phyloP scores from a whole-genome alignment of 2,113 vertebrate species.

The Crotalus helleri region DNA sequence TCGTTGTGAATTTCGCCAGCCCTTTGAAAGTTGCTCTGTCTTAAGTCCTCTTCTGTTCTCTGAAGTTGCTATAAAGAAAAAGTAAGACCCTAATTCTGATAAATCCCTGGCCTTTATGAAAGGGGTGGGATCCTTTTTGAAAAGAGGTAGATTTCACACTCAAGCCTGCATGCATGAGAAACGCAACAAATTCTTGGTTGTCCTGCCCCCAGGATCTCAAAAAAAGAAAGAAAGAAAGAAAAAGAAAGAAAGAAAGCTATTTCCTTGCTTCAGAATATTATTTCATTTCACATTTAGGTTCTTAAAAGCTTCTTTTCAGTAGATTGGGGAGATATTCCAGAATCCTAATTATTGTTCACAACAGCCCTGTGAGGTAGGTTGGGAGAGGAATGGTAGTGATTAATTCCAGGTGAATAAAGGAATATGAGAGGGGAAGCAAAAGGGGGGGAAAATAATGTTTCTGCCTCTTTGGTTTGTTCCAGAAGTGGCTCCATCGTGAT shows the following conservation, averaged over 20 bases:
- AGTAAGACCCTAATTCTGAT: neutral
- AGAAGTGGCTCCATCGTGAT: conserved; percentile 85
- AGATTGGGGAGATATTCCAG: neutral
- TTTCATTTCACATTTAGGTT: neutral
- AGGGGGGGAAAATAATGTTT: fast-evolving
- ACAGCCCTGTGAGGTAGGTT: neutral
- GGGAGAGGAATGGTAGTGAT: neutral
- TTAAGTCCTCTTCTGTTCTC: neutral
- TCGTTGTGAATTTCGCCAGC: neutral
- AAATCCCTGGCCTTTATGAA: neutral
- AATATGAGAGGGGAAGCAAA: neutral
- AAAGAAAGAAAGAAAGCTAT: no score
- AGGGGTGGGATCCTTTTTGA: neutral
- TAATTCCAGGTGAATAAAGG: neutral
- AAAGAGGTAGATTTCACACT: neutral
- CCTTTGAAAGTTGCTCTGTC: neutral
- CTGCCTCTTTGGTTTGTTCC: neutral
- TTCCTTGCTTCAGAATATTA: neutral
- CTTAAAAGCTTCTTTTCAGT: neutral
- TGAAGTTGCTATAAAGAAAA: neutral
- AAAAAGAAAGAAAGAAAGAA: no score
- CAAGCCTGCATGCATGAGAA: neutral
- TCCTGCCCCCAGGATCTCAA: neutral
- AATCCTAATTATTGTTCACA: neutral
- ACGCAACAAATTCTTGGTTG: neutral